Evolutionary conservation across 2,888 invertebrate genomes (phyloP).

Genomic region (Mactromeris polynyma): DNA sequence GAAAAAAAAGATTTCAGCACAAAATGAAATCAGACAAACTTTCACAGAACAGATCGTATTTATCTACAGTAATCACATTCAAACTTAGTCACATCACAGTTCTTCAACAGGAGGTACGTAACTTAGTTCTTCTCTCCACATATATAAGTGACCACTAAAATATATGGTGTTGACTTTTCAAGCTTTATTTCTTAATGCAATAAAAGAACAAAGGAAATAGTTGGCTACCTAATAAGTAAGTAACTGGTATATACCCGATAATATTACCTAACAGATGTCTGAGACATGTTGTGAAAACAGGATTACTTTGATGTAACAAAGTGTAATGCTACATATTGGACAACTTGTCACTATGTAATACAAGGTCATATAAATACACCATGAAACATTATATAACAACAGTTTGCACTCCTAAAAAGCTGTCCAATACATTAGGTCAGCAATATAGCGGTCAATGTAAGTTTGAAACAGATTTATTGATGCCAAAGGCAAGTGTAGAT

Average conservation of each 20-base stretch:
- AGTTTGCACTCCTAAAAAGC: neutral
- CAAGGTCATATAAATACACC: neutral
- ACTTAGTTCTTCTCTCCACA: neutral
- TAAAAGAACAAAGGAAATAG: neutral
- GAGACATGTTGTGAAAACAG: neutral
- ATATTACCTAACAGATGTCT: slow-evolving; percentile 3
- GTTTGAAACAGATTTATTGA: neutral
- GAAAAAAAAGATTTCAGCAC: too few species aligned
- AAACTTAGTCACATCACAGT: too few species aligned
- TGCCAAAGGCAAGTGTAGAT: neutral
- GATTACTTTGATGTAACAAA: neutral
- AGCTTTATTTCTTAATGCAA: neutral
- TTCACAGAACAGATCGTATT: too few species aligned
- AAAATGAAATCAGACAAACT: too few species aligned
- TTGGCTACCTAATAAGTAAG: neutral
- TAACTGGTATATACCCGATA: neutral
- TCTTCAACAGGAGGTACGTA: too few species aligned
- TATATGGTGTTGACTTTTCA: neutral
- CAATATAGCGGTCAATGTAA: neutral
- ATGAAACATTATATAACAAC: neutral
- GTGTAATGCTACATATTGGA: neutral
- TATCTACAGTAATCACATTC: too few species aligned
- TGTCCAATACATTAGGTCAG: slow-evolving; percentile 6
- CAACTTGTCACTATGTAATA: neutral
- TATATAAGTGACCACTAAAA: neutral